These are phyloP conservation scores for Escarpia spicata DNA, from an alignment of 2,888 invertebrate species.

Conservation along the genomic window DNA sequence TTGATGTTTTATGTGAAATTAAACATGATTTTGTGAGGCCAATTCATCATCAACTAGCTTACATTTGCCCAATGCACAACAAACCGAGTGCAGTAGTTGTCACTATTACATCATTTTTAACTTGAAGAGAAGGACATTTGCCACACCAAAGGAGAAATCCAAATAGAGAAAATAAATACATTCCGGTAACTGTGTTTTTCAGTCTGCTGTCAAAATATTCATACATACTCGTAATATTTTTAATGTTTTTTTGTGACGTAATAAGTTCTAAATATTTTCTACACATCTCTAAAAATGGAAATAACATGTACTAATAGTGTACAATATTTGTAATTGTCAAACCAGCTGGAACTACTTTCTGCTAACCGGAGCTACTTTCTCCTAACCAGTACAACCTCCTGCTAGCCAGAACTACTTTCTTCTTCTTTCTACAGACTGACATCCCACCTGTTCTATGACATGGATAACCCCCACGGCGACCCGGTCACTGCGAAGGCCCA, in stretches of 20 bases:
- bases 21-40: not conserved
- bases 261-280: too few relatives aligned
- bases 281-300: not conserved
- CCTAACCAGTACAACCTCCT: not conserved
- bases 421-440: constrained; percentile 54
- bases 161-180: too few relatives aligned
- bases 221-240: too few relatives aligned
- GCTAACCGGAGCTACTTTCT: not conserved
- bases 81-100: too few relatives aligned
- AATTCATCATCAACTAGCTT: not conserved
- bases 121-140: too few relatives aligned
- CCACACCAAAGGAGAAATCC: too few relatives aligned
- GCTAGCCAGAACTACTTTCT: not conserved
- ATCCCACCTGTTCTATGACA: constrained; percentile 62
- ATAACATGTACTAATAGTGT: not conserved
- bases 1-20: not conserved
- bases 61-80: too few relatives aligned
- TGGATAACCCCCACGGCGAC: constrained; percentile 69
- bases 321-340: not conserved
- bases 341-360: not conserved
- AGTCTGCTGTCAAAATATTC: too few relatives aligned
- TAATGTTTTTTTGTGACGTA: too few relatives aligned
- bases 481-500: constrained; percentile 70
- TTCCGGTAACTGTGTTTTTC: too few relatives aligned
- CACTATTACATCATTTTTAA: too few relatives aligned